Evolutionary conservation across 2,888 invertebrate species (phyloP).

Genomic region (Drosophila kanekoi): DNA sequence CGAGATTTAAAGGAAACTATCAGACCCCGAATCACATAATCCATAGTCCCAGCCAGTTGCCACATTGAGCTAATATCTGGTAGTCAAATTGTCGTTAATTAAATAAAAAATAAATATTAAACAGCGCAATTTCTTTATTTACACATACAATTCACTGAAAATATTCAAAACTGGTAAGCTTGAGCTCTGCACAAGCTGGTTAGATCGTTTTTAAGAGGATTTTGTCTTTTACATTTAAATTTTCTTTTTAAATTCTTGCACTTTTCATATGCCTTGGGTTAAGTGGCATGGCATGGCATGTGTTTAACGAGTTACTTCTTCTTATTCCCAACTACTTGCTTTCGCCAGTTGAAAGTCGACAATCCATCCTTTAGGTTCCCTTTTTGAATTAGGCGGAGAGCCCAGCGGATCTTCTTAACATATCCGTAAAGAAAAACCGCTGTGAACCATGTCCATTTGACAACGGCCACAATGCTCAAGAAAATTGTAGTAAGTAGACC

Average conservation of each 20-base stretch:
- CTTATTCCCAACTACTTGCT: background rate
- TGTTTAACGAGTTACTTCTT: background rate
- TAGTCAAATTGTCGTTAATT: too few species aligned
- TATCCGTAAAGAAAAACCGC: background rate
- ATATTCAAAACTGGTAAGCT: background rate
- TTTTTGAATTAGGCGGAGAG: background rate
- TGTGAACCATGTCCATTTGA: background rate
- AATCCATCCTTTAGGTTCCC: background rate
- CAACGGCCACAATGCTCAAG: background rate
- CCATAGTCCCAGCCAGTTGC: too few species aligned
- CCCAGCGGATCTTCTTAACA: background rate
- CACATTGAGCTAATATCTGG: too few species aligned
- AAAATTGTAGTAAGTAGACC: conserved; percentile 2
- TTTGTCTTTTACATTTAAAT: background rate
- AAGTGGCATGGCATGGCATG: too few species aligned
- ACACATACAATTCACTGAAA: too few species aligned
- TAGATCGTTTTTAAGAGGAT: too few species aligned
- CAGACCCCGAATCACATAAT: too few species aligned
- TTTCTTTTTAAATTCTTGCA: background rate
- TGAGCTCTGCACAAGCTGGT: background rate
- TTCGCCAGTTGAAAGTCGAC: background rate
- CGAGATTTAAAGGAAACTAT: too few species aligned
- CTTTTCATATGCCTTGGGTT: too few species aligned
- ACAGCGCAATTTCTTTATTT: too few species aligned
- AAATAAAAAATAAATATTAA: too few species aligned